Evolutionary conservation across 2,888 invertebrate genomes (phyloP), one percentile per base, ranked within the genome.

Genomic region (Polietes domitor): DNA sequence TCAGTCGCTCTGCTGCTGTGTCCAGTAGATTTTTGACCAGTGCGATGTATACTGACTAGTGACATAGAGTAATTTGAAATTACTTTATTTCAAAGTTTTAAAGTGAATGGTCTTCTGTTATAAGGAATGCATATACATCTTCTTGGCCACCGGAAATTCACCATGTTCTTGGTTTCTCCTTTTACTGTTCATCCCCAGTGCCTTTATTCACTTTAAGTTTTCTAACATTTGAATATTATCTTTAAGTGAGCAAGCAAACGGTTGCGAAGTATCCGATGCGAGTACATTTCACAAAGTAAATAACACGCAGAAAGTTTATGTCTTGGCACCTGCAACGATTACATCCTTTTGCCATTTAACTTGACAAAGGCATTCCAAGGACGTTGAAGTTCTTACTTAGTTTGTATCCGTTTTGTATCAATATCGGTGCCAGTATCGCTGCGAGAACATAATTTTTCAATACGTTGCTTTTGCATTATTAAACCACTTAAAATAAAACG

Each of bases 381-480:
- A 78, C 78, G 41, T 24, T 68, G 21, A 61, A 61, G 68, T 68
- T 68, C 68, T 41, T n/a, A n/a, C n/a, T n/a, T n/a, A n/a, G n/a
- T n/a, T 63, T 1, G 63, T 17, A 37, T 63, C n/a, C 12, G 61
- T 9, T 5, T 37, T 63, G 63, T 63, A 28, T 65, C 37, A 17
- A 4, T 17, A 19, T 68, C 21, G 68, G 17, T 9, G 32, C 21
- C 41, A 19, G 41, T 41, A 68, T 43, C 41, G 21, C n/a, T 26
- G 17, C 19, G 21, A 26, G 55, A 9, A 55, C 37, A 55, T 73
- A 58, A 55, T 75, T 78, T 75, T 37, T 19, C 71, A 74, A 68
- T 70, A 80, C 83, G 77, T 74, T 75, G 15, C 55, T 80, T 83
- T 80, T 65, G 63, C 71, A 78, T 80, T 83, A 83, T 83, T 80